Evolutionary conservation across 1,140 invertebrate species (phyloP), one percentile per base, ranked within the genome.

Genomic region (Teleogryllus occipitalis): DNA sequence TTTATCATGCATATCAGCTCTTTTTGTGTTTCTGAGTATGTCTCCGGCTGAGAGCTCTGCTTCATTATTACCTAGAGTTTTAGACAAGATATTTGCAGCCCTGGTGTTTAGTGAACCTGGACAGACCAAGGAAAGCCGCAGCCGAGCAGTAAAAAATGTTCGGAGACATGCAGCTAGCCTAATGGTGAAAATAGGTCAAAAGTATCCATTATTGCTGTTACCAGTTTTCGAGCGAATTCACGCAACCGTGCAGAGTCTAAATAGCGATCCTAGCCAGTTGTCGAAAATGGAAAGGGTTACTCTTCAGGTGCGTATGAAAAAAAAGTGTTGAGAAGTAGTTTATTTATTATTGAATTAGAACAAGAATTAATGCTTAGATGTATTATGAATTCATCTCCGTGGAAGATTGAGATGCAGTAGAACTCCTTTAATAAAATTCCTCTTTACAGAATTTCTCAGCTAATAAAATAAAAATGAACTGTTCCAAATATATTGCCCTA

Each of bases 1-100:
- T 65, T 86, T 98, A 4, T 97, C 96, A 0, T 95, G 95, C 84
- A 94, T 97, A 80, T 97, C 96, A 21, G 93, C 95, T 0, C 88
- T 98, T 0, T 96, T 97, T 85, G 93, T 96, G 12, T 97, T 97
- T 85, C 88, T 97, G 21, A 95, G 93, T 82, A 95, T 93, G 90
- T 93, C 94, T 1, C 93, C 93, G 21, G 93, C 94, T 82, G 93
- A 94, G 47, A 81, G 82, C 49, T 81, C n/a, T 82, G 76, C 76
- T 8, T 79, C 15, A 79, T 81, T 82, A 77, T 83, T 97, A 75
- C 93, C 93, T 0, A 89, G 91, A 47, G 94, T 97, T 7, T 84
- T 97, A 21, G 92, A 96, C 79, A 96, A 96, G 86, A 95, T 97
- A 81, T 97, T 97, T 85, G 89, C 92, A 8, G 91, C 94, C 7